Conservation (phyloP, 2,888 invertebrate genomes). For the Camponotus fellah region DNA sequence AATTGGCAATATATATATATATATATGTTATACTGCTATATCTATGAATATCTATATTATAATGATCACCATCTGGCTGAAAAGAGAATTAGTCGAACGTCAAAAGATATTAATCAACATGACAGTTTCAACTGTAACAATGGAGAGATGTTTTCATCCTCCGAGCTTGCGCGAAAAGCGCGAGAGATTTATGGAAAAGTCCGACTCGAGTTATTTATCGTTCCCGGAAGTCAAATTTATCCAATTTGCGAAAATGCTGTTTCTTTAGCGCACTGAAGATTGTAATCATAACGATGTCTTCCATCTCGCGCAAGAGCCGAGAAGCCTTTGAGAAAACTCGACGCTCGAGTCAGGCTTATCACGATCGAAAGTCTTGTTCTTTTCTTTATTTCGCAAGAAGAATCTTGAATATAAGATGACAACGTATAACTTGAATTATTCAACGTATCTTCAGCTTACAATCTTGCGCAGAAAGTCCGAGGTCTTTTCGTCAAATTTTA, state of each 20-base stretch:
- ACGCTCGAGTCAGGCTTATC: background rate
- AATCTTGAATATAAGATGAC: background rate
- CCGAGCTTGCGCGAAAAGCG: background rate
- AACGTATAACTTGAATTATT: background rate
- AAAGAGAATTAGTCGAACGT: background rate
- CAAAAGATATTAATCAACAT: background rate
- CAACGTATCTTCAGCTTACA: background rate
- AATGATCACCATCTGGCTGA: no score
- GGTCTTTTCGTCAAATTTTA: background rate
- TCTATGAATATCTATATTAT: background rate
- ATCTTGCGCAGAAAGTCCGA: background rate
- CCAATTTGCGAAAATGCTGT: background rate
- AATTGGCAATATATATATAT: background rate
- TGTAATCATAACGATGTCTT: background rate
- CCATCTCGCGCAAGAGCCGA: background rate
- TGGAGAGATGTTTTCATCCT: background rate
- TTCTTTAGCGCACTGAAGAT: background rate
- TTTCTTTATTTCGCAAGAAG: background rate
- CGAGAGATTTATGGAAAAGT: background rate
- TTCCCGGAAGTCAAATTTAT: slow-evolving; percentile 12
- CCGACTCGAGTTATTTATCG: background rate
- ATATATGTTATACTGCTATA: background rate
- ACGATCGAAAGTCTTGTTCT: background rate
- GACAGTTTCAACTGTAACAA: slow-evolving; percentile 3
- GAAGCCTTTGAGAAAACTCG: background rate